Evolutionary conservation across 2,797 vertebrate species (phyloP), one percentile per base, ranked within the genome.

Genomic region (Ceryle rudis): DNA sequence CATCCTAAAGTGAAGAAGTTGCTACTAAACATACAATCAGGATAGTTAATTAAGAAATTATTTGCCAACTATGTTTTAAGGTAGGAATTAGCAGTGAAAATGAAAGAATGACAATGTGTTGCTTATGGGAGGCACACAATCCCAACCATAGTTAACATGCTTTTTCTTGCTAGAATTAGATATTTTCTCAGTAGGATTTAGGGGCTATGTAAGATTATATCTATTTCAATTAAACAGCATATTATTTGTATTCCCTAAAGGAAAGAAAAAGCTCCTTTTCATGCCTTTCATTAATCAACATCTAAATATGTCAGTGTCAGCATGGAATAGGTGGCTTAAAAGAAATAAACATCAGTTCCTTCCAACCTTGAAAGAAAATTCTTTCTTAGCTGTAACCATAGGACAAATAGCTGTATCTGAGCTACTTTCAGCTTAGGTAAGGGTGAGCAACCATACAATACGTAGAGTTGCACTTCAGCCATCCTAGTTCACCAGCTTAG

Each of bases 1-100:
- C 44, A 86, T 44, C 67, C 52, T 83, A 39, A 81, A 91, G 70
- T 81, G 33, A 96, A 88, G 62, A 94, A 96, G 93, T 92, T 95
- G 37, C 72, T 95, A 66, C 42, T 62, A 65, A 95, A 89, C n/a
- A 64, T 81, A 73, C 22, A 89, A 81, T 35, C 17, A 80, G 64
- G 77, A 69, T 39, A 62, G 64, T 74, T 77, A 71, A 86, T 80
- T 69, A 82, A 86, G 64, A 94, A 94, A 84, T 79, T 92, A 90
- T 86, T 79, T 92, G 42, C 51, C 65, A 85, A 49, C 29, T 94
- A 42, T 85, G 55, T 79, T 69, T 94, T 85, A 87, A 94, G 39
- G 20, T 65, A 92, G 42, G 44, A 87, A 73, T 77, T 75, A 91
- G 31, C 55, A 87, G 46, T 73, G 58, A 80, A 92, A 96, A 81